Conservation (phyloP, 2,888 invertebrate genomes). For the Entomobrya proxima region DNA sequence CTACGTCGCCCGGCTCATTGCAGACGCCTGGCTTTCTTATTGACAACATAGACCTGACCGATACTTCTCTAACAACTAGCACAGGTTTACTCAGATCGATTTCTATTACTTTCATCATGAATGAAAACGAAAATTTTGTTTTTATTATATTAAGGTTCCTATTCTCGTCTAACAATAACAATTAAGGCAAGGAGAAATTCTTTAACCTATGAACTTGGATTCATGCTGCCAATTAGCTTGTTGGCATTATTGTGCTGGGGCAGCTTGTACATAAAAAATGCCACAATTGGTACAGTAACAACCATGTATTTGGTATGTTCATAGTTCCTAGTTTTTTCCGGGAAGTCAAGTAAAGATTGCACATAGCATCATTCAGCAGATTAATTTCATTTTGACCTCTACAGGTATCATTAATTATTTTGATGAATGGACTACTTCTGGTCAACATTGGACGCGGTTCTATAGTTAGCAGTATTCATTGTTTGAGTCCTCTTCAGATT, state of each 20-base stretch:
- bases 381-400: background rate
- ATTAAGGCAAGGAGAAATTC: background rate
- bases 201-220: conserved; percentile 17
- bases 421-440: background rate
- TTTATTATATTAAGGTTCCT: conserved; percentile 27
- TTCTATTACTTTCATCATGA: background rate
- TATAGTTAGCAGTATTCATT: background rate
- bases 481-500: conserved; percentile 3
- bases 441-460: too few relatives aligned
- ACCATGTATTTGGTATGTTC: background rate
- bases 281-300: background rate
- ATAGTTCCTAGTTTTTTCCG: too few relatives aligned
- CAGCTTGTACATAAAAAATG: background rate
- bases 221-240: conserved; percentile 8
- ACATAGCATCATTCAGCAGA: background rate
- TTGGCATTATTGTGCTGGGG: background rate
- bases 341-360: too few relatives aligned
- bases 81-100: conserved; percentile 10
- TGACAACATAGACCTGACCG: background rate
- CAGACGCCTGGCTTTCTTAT: background rate
- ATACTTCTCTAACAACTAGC: background rate
- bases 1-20: background rate
- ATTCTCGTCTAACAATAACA: background rate
- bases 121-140: too few relatives aligned
- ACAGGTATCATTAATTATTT: background rate